Evolutionary conservation across 2,113 vertebrate species (phyloP).

Genomic region (Salvelinus fontinalis): DNA sequence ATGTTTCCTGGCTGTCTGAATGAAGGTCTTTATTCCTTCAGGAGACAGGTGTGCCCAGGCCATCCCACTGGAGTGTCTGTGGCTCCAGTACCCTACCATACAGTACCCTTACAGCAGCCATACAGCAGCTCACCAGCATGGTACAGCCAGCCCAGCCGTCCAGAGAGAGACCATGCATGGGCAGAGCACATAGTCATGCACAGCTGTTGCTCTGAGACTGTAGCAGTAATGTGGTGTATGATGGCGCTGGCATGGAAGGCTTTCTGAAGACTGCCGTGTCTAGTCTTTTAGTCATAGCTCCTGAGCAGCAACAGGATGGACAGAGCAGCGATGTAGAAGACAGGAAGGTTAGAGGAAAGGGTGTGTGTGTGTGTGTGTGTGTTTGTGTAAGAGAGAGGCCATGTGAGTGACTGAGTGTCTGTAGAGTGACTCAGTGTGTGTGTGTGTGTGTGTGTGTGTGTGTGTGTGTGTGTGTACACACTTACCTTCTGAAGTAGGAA

Average conservation of each 20-base stretch:
- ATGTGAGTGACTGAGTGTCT: neutral
- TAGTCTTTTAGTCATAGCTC: neutral
- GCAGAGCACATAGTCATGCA: neutral
- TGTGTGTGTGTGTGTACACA: neutral
- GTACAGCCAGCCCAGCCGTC: no score
- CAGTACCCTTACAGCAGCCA: no score
- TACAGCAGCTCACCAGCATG: no score
- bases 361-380: neutral
- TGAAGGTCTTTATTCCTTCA: slow-evolving; percentile 31
- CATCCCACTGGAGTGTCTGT: no score
- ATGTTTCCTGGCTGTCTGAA: slow-evolving; percentile 35
- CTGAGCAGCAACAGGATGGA: slow-evolving; percentile 15
- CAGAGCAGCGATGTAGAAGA: slow-evolving; percentile 1
- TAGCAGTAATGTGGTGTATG: no score
- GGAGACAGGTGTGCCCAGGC: neutral
- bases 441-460: neutral
- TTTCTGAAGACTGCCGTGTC: neutral
- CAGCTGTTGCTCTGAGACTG: no score
- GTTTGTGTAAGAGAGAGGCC: neutral
- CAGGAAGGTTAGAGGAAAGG: slow-evolving; percentile 9
- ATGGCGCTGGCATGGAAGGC: neutral
- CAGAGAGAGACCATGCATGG: neutral
- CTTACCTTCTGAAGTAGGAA: slow-evolving; percentile 90
- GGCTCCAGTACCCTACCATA: no score
- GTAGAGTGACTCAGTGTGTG: no score